Evolutionary conservation across 2,113 vertebrate species (phyloP), one percentile per base, ranked within the genome.

Genomic region (Chlorodrepanis virens): DNA sequence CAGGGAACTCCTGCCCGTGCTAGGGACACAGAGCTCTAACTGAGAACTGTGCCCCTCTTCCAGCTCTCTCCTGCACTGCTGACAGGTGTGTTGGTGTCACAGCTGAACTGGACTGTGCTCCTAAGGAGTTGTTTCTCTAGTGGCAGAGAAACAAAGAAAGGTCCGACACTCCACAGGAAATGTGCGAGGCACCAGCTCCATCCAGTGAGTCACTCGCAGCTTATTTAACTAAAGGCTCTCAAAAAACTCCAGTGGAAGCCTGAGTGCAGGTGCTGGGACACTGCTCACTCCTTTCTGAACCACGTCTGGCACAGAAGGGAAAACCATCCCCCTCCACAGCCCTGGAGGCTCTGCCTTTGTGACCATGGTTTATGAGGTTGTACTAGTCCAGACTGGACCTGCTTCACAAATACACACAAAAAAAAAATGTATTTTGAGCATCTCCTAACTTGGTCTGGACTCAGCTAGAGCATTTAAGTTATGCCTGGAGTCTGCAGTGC

Each of bases 1-100:
- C 0, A 72, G 37, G 54, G 54, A 95, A 83, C 35, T 69, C 37
- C 54, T 84, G 57, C 42, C 39, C 0, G 0, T 37, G 15, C 27
- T 31, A 39, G 25, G 42, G 71, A 71, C 52, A 49, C 11, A 31
- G n/a, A 60, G 23, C 37, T 57, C 37, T 15, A 63, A 45, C 54
- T 35, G 60, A 53, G 35, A 84, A n/a, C 5, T 42, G 22, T 31
- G 47, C 20, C 31, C 40, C 25, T 52, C 59, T 54, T 45, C 39
- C 40, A 53, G 47, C 19, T 23, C 18, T 19, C 57, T 90, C 35
- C n/a, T 11, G 70, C 64, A 53, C 67, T 74, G 47, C 52, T 83
- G 61, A 29, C 23, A 40, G 44, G 22, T 5, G 49, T 52, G 29
- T 9, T 37, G 54, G 22, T 5, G 49, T 52, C 33, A 63, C 57